phyloP scores from a whole-genome alignment of 2,113 vertebrate species.

The Esox niger region DNA sequence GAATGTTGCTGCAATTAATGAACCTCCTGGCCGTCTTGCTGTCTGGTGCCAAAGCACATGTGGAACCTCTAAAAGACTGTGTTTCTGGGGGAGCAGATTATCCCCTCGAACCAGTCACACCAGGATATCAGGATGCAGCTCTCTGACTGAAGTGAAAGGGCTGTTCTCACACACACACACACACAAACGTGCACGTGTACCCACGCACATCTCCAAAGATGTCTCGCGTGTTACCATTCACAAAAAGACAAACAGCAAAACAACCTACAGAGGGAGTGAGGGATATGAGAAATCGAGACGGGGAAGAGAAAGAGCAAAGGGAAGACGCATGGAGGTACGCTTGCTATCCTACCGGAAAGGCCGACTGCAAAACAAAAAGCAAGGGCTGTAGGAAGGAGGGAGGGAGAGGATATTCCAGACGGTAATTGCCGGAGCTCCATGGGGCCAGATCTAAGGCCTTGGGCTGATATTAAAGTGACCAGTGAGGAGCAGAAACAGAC shows the following conservation, averaged over 20 bases:
- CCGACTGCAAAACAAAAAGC: constrained; percentile 16
- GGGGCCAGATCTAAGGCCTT: constrained; percentile 48
- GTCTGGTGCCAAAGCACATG: constrained; percentile 80
- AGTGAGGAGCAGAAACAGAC: constrained; percentile 43
- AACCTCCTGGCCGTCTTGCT: constrained; percentile 73
- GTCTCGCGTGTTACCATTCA: not conserved
- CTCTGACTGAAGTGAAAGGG: constrained; percentile 62
- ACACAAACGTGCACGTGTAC: not conserved
- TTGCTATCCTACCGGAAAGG: constrained; percentile 7
- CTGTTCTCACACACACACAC: constrained; percentile 31
- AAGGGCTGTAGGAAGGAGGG: constrained; percentile 19
- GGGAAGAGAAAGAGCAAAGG: constrained; percentile 10
- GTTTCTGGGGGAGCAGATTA: constrained; percentile 68
- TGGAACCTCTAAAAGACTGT: constrained; percentile 83
- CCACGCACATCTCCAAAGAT: not conserved
- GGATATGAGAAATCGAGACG: constrained; percentile 2
- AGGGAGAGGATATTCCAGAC: constrained; percentile 39
- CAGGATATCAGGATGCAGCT: constrained; percentile 60
- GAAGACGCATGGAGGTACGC: constrained; percentile 28
- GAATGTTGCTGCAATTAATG: constrained; percentile 72
- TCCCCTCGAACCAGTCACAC: constrained; percentile 58
- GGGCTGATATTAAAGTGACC: constrained; percentile 69
- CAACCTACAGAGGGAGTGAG: constrained; percentile 63
- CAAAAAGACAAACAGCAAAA: constrained; percentile 30
- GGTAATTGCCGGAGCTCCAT: constrained; percentile 52